phyloP scores from a whole-genome alignment of 2,113 vertebrate genomes.

The Melanerpes aurifrons region DNA sequence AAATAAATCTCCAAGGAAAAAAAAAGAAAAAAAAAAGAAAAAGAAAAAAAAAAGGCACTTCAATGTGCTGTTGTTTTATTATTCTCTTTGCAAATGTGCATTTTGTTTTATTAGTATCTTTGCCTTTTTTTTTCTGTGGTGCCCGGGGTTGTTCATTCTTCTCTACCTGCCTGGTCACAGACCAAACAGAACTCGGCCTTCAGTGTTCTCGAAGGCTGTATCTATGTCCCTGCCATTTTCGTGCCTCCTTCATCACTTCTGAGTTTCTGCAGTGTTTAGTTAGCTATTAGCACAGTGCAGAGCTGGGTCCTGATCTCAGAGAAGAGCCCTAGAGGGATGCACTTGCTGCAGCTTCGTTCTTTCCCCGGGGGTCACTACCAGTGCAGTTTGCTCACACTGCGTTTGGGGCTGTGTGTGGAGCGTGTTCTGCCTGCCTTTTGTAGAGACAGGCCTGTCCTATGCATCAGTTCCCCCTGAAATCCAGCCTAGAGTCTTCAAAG shows the following conservation, averaged over 20 bases:
- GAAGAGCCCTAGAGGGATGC: background rate
- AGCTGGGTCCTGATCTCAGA: background rate
- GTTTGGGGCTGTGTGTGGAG: background rate
- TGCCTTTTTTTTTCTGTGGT: slow-evolving; percentile 7
- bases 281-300: background rate
- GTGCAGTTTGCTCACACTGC: background rate
- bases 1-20: slow-evolving; percentile 83
- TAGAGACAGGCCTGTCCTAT: background rate
- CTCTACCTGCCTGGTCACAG: background rate
- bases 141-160: slow-evolving; percentile 8
- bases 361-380: background rate
- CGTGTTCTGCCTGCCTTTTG: background rate
- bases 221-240: background rate
- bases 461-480: background rate
- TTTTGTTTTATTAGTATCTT: slow-evolving; percentile 63
- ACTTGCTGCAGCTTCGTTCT: background rate
- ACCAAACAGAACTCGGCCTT: background rate
- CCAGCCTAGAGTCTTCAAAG: background rate
- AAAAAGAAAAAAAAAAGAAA: slow-evolving; percentile 28
- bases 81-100: slow-evolving; percentile 36
- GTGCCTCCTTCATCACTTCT: background rate
- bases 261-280: background rate
- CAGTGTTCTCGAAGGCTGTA: background rate
- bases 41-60: slow-evolving; percentile 38
- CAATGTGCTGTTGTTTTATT: slow-evolving; percentile 73